Conservation (phyloP, 1,140 invertebrate genomes). For the Drosophila virilis region DNA sequence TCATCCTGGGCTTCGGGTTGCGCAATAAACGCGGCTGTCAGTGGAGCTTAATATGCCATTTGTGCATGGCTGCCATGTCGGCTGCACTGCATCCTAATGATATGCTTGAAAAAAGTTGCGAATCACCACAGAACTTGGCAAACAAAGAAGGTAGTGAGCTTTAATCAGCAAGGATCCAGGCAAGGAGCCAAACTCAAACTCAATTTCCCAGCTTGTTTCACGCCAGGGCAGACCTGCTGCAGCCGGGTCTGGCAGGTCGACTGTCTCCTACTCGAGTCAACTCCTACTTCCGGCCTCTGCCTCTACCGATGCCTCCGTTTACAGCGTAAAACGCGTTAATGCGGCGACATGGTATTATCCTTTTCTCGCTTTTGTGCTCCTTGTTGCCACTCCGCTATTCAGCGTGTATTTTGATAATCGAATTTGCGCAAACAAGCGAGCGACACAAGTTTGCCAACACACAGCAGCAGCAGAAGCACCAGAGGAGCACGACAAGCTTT, state of each 20-base stretch:
- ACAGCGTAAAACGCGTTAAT: slow-evolving; percentile 50
- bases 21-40: slow-evolving; percentile 45
- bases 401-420: slow-evolving; percentile 74
- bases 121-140: slow-evolving; percentile 72
- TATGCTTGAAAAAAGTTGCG: slow-evolving; percentile 68
- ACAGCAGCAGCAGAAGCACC: slow-evolving; percentile 13
- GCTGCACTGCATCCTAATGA: slow-evolving; percentile 70
- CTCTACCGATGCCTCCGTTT: background rate
- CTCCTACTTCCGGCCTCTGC: slow-evolving; percentile 10
- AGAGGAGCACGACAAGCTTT: slow-evolving; percentile 15
- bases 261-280: slow-evolving; percentile 4
- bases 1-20: slow-evolving; percentile 23
- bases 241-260: slow-evolving; percentile 16
- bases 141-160: slow-evolving; percentile 43
- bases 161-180: slow-evolving; percentile 55
- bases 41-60: slow-evolving; percentile 74
- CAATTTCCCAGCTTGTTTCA: slow-evolving; percentile 72
- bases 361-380: slow-evolving; percentile 11
- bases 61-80: slow-evolving; percentile 54
- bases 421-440: slow-evolving; percentile 77
- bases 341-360: slow-evolving; percentile 74
- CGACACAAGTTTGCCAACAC: slow-evolving; percentile 45
- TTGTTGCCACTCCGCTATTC: slow-evolving; percentile 18
- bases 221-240: slow-evolving; percentile 18
- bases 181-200: slow-evolving; percentile 55